phyloP scores from a whole-genome alignment of 1,140 invertebrate species.

The Listronotus bonariensis region DNA sequence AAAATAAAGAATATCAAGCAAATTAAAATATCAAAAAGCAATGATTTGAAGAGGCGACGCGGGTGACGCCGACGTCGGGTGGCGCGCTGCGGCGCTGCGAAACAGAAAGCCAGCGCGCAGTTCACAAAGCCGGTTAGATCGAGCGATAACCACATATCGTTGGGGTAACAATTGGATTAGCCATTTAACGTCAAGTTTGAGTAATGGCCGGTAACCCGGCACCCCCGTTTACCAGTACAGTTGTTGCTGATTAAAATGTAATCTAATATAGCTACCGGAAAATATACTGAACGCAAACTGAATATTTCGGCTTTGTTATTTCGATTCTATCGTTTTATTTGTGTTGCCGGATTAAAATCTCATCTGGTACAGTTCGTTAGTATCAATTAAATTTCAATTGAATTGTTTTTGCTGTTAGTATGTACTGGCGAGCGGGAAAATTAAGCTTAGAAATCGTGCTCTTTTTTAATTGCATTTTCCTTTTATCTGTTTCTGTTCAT shows the following conservation, averaged over 20 bases:
- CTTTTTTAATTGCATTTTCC: no score
- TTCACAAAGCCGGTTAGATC: slow-evolving; percentile 45
- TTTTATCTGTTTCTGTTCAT: no score
- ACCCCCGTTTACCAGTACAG: slow-evolving; percentile 44
- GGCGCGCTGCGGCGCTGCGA: slow-evolving; percentile 8
- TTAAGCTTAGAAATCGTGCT: no score
- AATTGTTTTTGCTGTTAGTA: neutral
- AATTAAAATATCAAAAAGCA: slow-evolving; percentile 45
- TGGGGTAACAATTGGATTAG: slow-evolving; percentile 57
- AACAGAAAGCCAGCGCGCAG: slow-evolving; percentile 27
- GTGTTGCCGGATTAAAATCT: slow-evolving; percentile 47
- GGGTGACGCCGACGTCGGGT: neutral
- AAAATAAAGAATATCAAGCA: slow-evolving; percentile 12
- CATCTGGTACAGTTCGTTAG: slow-evolving; percentile 43
- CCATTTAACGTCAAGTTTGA: slow-evolving; percentile 56
- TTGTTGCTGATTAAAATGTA: slow-evolving; percentile 56
- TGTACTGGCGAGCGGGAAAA: no score
- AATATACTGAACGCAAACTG: slow-evolving; percentile 50
- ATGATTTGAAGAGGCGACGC: slow-evolving; percentile 35
- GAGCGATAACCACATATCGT: slow-evolving; percentile 54
- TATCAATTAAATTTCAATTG: slow-evolving; percentile 38
- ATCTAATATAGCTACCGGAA: slow-evolving; percentile 56
- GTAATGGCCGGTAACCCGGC: slow-evolving; percentile 56
- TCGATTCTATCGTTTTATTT: slow-evolving; percentile 49
- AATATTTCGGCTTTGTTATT: slow-evolving; percentile 51